Base-by-base conservation (phyloP, 2,113 vertebrate species). In the Pionites leucogaster region DNA sequence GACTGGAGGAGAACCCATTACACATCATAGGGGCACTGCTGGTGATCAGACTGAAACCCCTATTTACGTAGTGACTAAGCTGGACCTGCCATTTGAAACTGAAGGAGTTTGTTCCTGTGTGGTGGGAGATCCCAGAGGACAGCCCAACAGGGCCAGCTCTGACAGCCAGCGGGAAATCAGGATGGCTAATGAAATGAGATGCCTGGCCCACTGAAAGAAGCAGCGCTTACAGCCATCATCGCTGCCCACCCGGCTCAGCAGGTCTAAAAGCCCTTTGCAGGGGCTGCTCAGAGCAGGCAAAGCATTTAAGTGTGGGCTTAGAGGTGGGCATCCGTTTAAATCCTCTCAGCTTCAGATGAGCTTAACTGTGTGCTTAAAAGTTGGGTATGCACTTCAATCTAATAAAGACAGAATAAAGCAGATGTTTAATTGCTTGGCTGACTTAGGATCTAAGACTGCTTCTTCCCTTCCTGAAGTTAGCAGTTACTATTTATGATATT, bases 101-200 rank as follows among this genome's bases (percentile, higher is more conserved):
- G 0, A 17, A 35, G 23, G 16, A 37, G 16, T 19, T 44, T 37
- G n/a, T 19, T 49, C 25, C n/a, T 1, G 0, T 19, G 59, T 8
- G 11, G 18, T 14, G 37, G 37, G 27, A 37, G 17, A 52, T 79
- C 29, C 44, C 28, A 28, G 69, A 79, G 49, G 39, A 64, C 41
- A 79, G 31, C 27, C 25, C 0, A 0, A 29, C 2, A 1, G 62
- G 47, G 19, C 49, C 75, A 69, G 24, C 24, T 53, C 27, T 67
- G 27, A 16, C 1, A 17, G 20, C 4, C 37, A 17, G 33, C 22
- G 9, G 46, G 25, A 67, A 49, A 52, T 44, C 15, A 7, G 57
- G 35, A 7, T 7, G 8, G 53, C 22, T 75, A 64, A 64, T 0
- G 3, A 42, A 79, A 46, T 0, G 2, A 33, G 39, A 16, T 0